Evolutionary conservation across 2,113 vertebrate genomes (phyloP), one percentile per base, ranked within the genome.

Genomic region (Caranx ignobilis): DNA sequence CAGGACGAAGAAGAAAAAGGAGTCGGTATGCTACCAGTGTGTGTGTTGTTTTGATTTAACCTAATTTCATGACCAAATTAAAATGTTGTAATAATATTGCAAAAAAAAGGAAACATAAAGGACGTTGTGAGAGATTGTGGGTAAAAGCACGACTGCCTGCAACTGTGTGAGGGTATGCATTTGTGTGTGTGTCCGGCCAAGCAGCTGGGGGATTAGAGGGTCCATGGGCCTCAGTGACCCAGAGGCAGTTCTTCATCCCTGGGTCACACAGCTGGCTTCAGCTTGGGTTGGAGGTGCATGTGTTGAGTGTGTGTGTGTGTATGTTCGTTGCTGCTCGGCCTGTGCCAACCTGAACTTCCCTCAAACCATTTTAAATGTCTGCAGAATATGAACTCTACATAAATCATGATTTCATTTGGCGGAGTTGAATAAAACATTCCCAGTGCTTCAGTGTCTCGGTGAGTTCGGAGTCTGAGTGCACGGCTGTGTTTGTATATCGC

Each of bases 221-320:
- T 85, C 77, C 62, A 32, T 9, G 16, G 85, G 82, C 71, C 77
- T 70, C 73, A 26, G 68, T 74, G 86, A 87, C 83, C 84, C 85
- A 50, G 39, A 21, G 48, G 47, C 71, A 72, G 77, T 21, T 79
- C 73, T 75, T 71, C 82, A 66, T 81, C 57, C 31, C 41, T 6
- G 78, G 84, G 89, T 86, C 71, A 70, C 84, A 55, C 91, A 92
- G 89, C 84, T 92, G 89, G 80, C 47, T 74, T 41, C 82, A 68
- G 72, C 72, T 59, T 59, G 75, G 35, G 31, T 9, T 34, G 19
- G n/a, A 74, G 60, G 37, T 45, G 60, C 64, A 39, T 10, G 65
- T 54, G 50, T 65, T 75, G 21, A 43, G 19, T 31, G 2, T 21
- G 37, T 18, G 15, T 43, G 55, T 13, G 62, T 64, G 26, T 26